A percentile compares a stretch with the other conserved stretches of the same genome.
Conservation (phyloP, 2,797 vertebrate species). For the Sphenopsis melanotis region DNA sequence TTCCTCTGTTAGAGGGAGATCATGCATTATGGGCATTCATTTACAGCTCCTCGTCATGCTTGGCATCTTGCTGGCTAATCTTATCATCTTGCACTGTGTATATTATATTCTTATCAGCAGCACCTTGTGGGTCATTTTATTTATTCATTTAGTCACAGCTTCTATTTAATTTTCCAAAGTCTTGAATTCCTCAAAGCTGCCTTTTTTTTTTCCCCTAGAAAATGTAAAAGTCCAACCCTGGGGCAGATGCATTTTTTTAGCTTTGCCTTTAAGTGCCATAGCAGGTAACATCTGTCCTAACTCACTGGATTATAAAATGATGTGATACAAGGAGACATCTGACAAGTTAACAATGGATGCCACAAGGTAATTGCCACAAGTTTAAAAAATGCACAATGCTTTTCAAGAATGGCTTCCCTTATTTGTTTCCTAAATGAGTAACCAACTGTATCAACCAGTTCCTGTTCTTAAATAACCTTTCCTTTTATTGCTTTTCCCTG, state of each 20-base stretch:
- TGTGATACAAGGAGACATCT: neutral
- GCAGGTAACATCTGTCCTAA: neutral
- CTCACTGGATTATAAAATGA: neutral
- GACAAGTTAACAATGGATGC: neutral
- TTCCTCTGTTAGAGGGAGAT: neutral
- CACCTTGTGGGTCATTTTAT: accelerated
- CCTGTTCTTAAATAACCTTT: neutral
- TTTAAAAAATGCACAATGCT: neutral
- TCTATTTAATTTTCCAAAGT: neutral
- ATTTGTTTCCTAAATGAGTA: neutral
- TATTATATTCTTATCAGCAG: neutral
- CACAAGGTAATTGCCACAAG: neutral
- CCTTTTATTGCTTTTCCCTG: neutral
- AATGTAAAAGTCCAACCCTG: neutral
- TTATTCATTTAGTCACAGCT: neutral
- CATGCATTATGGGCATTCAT: neutral
- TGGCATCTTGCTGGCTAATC: neutral
- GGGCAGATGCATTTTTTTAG: neutral
- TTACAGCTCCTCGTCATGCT: neutral
- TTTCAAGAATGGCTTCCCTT: neutral
- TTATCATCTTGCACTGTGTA: neutral
- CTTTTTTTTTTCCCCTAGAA: neutral
- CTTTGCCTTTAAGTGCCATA: neutral
- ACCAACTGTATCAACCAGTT: neutral
- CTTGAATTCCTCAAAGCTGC: neutral